Evolutionary conservation across 2,888 invertebrate genomes (phyloP), one percentile per base, ranked within the genome.

Genomic region (Julus scanicus): DNA sequence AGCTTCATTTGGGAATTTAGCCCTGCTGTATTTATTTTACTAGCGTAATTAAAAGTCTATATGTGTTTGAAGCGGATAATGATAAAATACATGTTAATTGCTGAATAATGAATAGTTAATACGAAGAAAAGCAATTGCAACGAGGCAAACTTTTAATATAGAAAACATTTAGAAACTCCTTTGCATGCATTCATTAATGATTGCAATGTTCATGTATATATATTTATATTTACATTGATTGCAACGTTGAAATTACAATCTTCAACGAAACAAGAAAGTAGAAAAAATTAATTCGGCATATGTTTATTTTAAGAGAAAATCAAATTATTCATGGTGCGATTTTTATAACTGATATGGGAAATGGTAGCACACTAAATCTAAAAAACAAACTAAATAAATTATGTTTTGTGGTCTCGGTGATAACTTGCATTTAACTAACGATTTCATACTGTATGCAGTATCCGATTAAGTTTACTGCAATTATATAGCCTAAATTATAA

Each of bases 71-170:
- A 80, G 37, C 80, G 80, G 20, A 80, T 80, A 80, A 80, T 80
- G 80, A 80, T 80, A 80, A 80, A 80, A 80, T 80, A 80, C 80
- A 80, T 37, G 80, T 80, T 80, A 80, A 80, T 80, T 80, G 80
- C 80, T 2, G 37, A 80, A 80, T 80, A 80, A 80, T 80, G 29
- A 80, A 80, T 80, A 80, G 80, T 80, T 80, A 80, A 80, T 80
- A 80, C 1, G 11, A 71, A n/a, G 37, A 8, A 80, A 80, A 11
- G 80, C 37, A 80, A 37, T 20, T 37, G 37, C 80, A 80, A 9
- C 6, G 13, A 15, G 15, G 53, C 11, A 53, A 53, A 53, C 6
- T 53, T 53, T 53, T 53, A 53, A 80, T 80, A 4, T 13, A 80
- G 37, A 9, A 37, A 80, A 37, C 20, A 80, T 37, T 80, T 80